A percentile compares a stretch with the other conserved stretches of the same genome.
Evolutionary conservation across 2,113 vertebrate genomes (phyloP).

Genomic region (Forbesichthys agassizii): DNA sequence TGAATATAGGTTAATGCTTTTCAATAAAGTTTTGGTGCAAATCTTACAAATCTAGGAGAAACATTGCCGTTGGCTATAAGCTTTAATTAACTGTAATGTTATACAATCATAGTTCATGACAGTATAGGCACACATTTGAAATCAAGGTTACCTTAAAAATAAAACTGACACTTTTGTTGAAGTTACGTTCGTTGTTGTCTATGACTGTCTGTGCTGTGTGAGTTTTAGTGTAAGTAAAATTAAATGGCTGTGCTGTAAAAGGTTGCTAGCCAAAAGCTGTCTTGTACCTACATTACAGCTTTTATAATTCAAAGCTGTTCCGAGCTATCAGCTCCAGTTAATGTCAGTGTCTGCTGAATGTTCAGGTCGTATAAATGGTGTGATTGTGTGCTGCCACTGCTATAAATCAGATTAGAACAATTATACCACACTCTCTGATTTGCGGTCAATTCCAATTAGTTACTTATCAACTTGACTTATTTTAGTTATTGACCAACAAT

Average conservation of each 20-base stretch:
- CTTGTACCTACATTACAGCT: background rate
- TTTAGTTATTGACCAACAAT: slow-evolving; percentile 7
- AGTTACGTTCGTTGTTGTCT: background rate
- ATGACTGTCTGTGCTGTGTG: background rate
- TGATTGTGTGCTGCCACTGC: background rate
- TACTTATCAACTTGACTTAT: slow-evolving; percentile 3
- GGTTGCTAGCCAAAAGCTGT: background rate
- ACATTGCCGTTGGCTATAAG: background rate
- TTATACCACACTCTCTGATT: too few species aligned
- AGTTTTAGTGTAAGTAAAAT: background rate
- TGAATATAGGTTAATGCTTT: background rate
- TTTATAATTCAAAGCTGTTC: background rate
- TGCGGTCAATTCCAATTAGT: slow-evolving; percentile 26
- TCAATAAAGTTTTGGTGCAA: background rate
- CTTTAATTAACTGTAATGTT: background rate
- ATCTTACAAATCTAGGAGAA: background rate
- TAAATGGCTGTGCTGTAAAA: background rate
- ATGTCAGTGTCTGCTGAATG: background rate
- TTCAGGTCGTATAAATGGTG: background rate
- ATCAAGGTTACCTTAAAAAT: too few species aligned
- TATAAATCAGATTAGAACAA: too few species aligned
- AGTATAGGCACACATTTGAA: background rate
- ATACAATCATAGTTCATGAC: background rate
- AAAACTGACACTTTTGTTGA: background rate
- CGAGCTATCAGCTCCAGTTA: background rate